A percentile compares a stretch with the other conserved stretches of the same genome.
Evolutionary conservation across 2,113 vertebrate species (phyloP).

Genomic region (Clarias batrachus): DNA sequence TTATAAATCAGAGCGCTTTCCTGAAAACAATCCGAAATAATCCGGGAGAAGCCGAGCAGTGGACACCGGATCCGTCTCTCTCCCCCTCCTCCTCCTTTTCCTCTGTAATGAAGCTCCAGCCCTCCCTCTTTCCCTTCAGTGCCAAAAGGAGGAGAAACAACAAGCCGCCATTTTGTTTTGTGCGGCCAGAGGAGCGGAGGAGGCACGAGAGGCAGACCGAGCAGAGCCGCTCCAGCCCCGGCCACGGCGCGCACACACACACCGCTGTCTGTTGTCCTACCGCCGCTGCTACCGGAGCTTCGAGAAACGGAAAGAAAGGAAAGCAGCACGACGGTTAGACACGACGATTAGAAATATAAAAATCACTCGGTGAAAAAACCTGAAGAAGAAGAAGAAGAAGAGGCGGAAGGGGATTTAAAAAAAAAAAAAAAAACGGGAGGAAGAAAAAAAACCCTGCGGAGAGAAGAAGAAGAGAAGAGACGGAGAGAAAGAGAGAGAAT

Average conservation of each 20-base stretch:
- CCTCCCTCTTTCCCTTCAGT: conserved; percentile 67
- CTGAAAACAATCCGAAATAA: conserved; percentile 49
- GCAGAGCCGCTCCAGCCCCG: conserved; percentile 68
- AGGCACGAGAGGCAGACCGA: conserved; percentile 72
- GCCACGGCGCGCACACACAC: conserved; percentile 50
- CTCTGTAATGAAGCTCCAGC: conserved; percentile 75
- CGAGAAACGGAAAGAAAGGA: background rate
- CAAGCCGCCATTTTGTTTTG: conserved; percentile 84
- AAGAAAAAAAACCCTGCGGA: conserved; percentile 17
- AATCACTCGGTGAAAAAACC: conserved; percentile 23
- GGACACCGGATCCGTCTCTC: conserved; percentile 53
- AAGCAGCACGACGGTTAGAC: conserved; percentile 39
- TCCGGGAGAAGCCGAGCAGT: conserved; percentile 71
- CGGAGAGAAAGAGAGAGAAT: conserved; percentile 37
- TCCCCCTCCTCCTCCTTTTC: conserved; percentile 51
- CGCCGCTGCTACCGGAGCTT: too few species aligned
- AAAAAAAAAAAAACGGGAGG: conserved; percentile 20
- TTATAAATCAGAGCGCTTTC: conserved; percentile 1
- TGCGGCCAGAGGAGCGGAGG: conserved; percentile 77
- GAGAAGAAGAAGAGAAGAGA: background rate
- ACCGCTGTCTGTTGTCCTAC: background rate
- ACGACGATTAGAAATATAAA: conserved; percentile 42
- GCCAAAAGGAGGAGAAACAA: conserved; percentile 81
- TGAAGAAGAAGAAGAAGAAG: conserved; percentile 30
- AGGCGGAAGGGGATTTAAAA: conserved; percentile 42